Evolutionary conservation across 2,797 vertebrate species (phyloP), one percentile per base, ranked within the genome.

Genomic region (Acipenser oxyrinchus): DNA sequence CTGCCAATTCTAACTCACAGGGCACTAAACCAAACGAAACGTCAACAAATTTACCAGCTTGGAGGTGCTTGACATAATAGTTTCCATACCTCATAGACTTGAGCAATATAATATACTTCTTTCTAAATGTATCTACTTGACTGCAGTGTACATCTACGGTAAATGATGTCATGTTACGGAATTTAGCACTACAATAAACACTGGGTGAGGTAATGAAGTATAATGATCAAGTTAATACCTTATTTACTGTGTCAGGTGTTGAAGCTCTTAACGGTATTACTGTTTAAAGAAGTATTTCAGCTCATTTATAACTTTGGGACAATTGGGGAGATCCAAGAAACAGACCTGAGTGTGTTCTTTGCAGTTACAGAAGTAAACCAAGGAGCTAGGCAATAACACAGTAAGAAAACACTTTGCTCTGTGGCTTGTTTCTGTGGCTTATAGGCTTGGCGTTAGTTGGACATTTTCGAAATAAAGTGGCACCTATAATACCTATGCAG

Each of bases 1-100:
- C 60, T 61, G 60, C 50, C 58, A 67, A 15, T 8, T 49, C 23
- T 18, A 62, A 4, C 49, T 18, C 13, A 8, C 2, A 60, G 57
- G 13, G 11, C 15, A 55, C 51, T 53, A 37, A 65, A 37, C n/a
- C 10, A 55, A 37, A 64, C 51, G 6, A 18, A 37, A 52, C 23
- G 8, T 53, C 18, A 65, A 23, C 49, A 53, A 23, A 37, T 18
- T 18, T 18, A 18, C 64, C 51, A 65, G 64, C 8, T 13, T 18
- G 37, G 50, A 50, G 64, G 49, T 55, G n/a, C 51, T 10, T 53
- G 51, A 65, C 23, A 18, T 53, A 65, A 18, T 65, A 65, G 51
- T 51, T 23, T 18, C 51, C 51, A 23, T 53, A 37, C 23, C 53
- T 12, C 18, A 10, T 10, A 53, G 64, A 53, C 12, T 15, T 10